Base-by-base conservation (phyloP, 1,140 invertebrate genomes). In the Tribolium madens region DNA sequence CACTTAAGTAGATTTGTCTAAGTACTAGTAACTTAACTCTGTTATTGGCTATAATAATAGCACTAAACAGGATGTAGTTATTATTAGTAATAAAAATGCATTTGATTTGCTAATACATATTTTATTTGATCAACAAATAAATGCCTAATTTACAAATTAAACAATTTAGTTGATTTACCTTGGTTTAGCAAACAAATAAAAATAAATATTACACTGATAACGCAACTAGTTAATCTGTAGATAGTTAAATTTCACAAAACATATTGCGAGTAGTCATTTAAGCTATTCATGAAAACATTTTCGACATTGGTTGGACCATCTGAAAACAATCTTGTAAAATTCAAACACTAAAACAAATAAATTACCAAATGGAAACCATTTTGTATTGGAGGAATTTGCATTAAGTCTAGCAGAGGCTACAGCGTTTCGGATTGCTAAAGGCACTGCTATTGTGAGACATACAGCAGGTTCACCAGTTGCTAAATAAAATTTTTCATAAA, bases 401-500 rank as follows among this genome's bases (percentile, higher is more conserved):
- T 93, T 91, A 69, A 83, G 83, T 78, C 92, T 87, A 4, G 91
- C 90, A 0, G 93, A 89, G 78, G 88, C 86, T 13, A 96, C 86
- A 0, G 94, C 94, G 68, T 93, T 86, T 76, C 92, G 88, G 50
- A 95, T 88, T 15, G 94, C 95, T 81, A 93, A 89, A 52, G 92
- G 88, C 15, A 94, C 88, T 3, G 86, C 85, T 33, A 87, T 86
- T 26, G 89, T 87, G 85, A 95, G 85, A 81, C 93, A 93, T n/a
- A 95, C 84, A 5, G 95, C 92, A 1, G 95, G 94, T 82, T 96
- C 95, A 6, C 93, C 93, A 79, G 92, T 91, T n/a, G 93, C 94
- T 92, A 17, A 42, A 94, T 88, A 3, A 86, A 36, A 87, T 26
- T 26, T 26, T 26, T 3, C 2, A 26, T 2, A 26, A 26, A 0